Evolutionary conservation across 2,888 invertebrate genomes (phyloP).

Genomic region (Lepidochitona cinerea): DNA sequence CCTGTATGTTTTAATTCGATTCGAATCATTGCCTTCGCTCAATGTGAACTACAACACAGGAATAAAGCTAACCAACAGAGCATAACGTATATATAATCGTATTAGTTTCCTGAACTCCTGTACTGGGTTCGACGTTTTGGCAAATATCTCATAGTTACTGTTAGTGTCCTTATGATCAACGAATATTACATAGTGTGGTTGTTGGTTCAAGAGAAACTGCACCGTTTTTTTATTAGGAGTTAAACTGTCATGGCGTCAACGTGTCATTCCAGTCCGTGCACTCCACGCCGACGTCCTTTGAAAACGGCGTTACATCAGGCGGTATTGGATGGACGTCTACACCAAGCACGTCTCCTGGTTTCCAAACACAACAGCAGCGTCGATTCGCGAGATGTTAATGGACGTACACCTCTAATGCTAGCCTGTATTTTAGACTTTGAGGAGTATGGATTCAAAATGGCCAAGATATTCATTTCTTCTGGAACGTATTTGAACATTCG

Average conservation of each 20-base stretch:
- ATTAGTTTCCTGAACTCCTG: too few relatives aligned
- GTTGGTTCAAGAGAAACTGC: too few relatives aligned
- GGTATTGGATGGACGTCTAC: slow-evolving; percentile 63
- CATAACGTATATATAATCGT: too few relatives aligned
- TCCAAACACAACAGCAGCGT: slow-evolving; percentile 58
- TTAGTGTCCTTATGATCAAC: too few relatives aligned
- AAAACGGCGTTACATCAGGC: slow-evolving; percentile 70
- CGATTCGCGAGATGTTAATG: slow-evolving; percentile 63
- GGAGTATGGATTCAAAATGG: slow-evolving; percentile 59
- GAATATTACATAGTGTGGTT: too few relatives aligned
- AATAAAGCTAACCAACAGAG: too few relatives aligned
- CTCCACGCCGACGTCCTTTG: slow-evolving; percentile 44
- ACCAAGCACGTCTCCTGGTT: slow-evolving; percentile 66
- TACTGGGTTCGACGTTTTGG: too few relatives aligned
- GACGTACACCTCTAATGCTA: slow-evolving; percentile 66
- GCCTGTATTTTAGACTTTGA: slow-evolving; percentile 61
- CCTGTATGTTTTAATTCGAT: too few relatives aligned
- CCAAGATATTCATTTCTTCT: slow-evolving; percentile 53
- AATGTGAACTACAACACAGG: too few relatives aligned
- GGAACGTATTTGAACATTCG: slow-evolving; percentile 54
- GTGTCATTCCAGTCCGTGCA: not conserved
- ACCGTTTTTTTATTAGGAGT: too few relatives aligned
- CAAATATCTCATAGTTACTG: too few relatives aligned
- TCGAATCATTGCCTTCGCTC: too few relatives aligned
- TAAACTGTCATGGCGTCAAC: not conserved